phyloP scores from a whole-genome alignment of 1,140 invertebrate species.

The Polyergus mexicanus region DNA sequence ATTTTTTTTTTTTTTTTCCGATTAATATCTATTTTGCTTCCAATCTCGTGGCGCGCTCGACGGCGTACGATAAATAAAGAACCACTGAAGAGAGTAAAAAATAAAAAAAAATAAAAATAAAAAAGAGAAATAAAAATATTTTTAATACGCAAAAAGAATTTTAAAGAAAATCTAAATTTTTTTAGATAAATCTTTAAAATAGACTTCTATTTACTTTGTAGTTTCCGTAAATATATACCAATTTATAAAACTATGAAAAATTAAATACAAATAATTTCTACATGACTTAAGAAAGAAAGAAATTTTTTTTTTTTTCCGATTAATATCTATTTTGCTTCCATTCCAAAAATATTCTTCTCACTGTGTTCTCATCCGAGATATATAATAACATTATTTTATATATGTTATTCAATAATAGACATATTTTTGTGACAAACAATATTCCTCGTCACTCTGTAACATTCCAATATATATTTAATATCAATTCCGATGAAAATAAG shows the following conservation, averaged over 20 bases:
- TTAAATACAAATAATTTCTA: not conserved
- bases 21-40: not conserved
- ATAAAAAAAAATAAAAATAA: too few relatives aligned
- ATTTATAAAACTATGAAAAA: not conserved
- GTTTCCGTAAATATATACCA: not conserved
- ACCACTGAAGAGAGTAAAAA: constrained; percentile 4
- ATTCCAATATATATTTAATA: not conserved
- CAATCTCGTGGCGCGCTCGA: constrained; percentile 1
- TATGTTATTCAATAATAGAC: not conserved
- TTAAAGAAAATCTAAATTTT: too few relatives aligned
- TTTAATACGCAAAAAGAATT: too few relatives aligned
- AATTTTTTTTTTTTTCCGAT: not conserved
- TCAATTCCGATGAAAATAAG: not conserved
- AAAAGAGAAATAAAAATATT: too few relatives aligned
- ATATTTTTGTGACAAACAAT: not conserved
- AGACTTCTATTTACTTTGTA: too few relatives aligned
- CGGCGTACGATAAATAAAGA: not conserved
- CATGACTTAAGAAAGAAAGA: not conserved
- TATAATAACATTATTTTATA: not conserved
- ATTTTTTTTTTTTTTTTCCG: not conserved
- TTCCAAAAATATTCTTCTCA: not conserved
- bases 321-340: not conserved
- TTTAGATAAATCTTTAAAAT: too few relatives aligned
- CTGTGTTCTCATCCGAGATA: not conserved
- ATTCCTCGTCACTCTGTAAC: not conserved